A percentile compares a stretch with the other conserved stretches of the same genome.
Conservation (phyloP, 2,888 invertebrate genomes). For the Biston stratarius region DNA sequence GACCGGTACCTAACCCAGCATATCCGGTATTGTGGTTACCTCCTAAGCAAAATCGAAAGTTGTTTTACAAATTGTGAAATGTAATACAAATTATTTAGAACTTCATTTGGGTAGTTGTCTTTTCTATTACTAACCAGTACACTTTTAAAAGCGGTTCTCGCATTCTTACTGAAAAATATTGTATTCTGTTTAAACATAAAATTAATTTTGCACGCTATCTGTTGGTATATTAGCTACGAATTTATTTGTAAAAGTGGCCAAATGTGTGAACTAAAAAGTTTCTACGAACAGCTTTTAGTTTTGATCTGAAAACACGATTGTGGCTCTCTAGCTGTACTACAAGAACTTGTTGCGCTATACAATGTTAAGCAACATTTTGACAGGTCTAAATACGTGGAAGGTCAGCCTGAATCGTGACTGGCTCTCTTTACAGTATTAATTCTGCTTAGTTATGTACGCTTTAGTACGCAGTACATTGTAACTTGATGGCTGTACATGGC, state of each 20-base stretch:
- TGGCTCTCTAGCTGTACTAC: neutral
- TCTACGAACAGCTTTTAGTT: neutral
- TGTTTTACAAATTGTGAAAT: slow-evolving; percentile 1
- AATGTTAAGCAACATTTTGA: slow-evolving; percentile 25
- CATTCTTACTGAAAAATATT: neutral
- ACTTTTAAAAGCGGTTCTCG: neutral
- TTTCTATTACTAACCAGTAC: neutral
- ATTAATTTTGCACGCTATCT: slow-evolving; percentile 23
- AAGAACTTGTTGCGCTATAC: slow-evolving; percentile 1
- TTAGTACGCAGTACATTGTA: too few species aligned
- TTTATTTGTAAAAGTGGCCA: neutral
- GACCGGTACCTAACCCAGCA: slow-evolving; percentile 9
- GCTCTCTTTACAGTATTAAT: slow-evolving; percentile 32
- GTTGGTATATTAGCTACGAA: neutral
- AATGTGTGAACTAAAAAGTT: neutral
- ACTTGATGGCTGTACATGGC: slow-evolving; percentile 9
- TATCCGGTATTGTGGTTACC: neutral
- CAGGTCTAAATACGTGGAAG: slow-evolving; percentile 29
- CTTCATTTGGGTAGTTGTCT: neutral
- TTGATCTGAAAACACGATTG: neutral
- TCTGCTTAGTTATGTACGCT: slow-evolving; percentile 1
- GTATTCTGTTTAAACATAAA: slow-evolving; percentile 6
- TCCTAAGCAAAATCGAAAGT: slow-evolving; percentile 9
- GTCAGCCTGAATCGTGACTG: slow-evolving; percentile 30
- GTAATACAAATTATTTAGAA: neutral